Evolutionary conservation across 2,113 vertebrate genomes (phyloP).

Genomic region (Amphiprion percula): DNA sequence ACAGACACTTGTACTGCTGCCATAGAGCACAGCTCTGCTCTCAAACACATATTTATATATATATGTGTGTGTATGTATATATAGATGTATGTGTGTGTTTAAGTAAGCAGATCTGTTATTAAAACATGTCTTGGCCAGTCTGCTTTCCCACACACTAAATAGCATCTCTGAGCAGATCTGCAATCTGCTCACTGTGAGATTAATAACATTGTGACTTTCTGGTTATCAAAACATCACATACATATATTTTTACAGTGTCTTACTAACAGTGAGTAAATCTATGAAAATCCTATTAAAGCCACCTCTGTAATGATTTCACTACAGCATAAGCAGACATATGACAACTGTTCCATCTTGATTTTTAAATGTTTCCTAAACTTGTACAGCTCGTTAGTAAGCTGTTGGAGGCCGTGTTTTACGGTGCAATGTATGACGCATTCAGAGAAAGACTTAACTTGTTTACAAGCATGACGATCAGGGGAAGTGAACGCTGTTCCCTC

Average conservation of each 20-base stretch:
- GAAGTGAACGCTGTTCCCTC: conserved; percentile 39
- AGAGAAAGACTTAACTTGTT: conserved; percentile 38
- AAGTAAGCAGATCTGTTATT: too few species aligned
- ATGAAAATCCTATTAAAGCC: too few species aligned
- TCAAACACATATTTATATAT: not conserved
- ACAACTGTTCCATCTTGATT: not conserved
- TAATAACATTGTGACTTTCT: too few species aligned
- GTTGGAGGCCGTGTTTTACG: conserved; percentile 4
- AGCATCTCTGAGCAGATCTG: not conserved
- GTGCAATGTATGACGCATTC: conserved; percentile 19
- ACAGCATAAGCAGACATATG: not conserved
- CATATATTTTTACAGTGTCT: too few species aligned
- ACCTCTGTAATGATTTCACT: not conserved
- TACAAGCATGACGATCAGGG: conserved; percentile 1
- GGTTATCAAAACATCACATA: too few species aligned
- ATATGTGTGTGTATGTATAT: not conserved
- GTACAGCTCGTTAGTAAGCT: not conserved
- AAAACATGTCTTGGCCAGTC: too few species aligned
- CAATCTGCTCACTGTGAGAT: conserved; percentile 8
- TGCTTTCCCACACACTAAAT: not conserved
- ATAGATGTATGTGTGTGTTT: too few species aligned
- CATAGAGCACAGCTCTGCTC: not conserved
- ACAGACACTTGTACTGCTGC: not conserved
- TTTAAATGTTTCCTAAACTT: not conserved
- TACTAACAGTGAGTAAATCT: too few species aligned